These are phyloP conservation scores for Columba janthina DNA, from an alignment of 2,113 vertebrate genomes.

Conservation along the genomic window DNA sequence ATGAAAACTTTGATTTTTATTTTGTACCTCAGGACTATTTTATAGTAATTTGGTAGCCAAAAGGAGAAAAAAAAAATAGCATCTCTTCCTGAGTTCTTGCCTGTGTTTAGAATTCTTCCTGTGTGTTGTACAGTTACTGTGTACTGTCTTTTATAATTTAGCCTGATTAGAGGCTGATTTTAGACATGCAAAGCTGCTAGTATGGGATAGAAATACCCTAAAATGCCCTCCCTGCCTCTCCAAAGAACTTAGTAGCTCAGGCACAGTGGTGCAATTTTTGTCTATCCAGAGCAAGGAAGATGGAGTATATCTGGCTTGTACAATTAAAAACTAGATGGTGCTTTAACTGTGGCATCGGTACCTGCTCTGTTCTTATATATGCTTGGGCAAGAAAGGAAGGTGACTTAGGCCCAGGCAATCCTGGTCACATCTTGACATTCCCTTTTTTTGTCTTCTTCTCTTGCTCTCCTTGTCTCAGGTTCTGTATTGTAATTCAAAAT, in stretches of 20 bases:
- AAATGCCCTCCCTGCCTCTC: background rate
- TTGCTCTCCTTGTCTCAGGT: background rate
- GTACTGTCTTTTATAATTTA: background rate
- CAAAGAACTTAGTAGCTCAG: background rate
- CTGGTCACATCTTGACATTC: background rate
- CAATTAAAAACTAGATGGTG: background rate
- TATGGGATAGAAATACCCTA: background rate
- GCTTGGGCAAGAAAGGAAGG: background rate
- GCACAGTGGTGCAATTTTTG: background rate
- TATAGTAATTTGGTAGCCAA: background rate
- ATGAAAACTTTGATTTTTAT: background rate
- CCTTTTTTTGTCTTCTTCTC: background rate
- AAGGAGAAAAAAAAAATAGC: background rate
- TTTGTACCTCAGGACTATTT: background rate
- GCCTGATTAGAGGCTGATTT: background rate
- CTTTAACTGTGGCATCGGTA: background rate
- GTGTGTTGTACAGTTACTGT: background rate
- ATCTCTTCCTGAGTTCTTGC: background rate
- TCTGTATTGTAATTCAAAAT: background rate
- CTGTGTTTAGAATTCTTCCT: background rate
- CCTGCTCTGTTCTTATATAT: background rate
- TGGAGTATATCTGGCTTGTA: background rate
- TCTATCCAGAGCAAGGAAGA: background rate
- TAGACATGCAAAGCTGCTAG: background rate
- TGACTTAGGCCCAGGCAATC: background rate